These are phyloP conservation scores for Thermophis baileyi DNA, from an alignment of 2,113 vertebrate species.

Conservation along the genomic window DNA sequence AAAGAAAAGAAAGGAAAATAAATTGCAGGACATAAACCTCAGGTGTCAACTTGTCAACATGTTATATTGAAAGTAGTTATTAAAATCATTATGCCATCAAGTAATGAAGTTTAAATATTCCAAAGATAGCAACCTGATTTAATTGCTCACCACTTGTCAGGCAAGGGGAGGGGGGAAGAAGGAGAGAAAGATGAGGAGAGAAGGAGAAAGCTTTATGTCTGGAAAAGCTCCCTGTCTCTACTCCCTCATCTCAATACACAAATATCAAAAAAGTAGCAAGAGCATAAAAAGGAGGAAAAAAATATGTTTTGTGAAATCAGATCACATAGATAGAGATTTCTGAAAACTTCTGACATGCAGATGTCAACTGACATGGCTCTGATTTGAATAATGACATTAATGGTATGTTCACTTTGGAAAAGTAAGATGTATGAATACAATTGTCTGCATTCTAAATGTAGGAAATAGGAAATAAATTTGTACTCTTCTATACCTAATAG, in stretches of 20 bases:
- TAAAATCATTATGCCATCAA: constrained; percentile 76
- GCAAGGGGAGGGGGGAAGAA: constrained; percentile 48
- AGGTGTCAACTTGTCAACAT: constrained; percentile 69
- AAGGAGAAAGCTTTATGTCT: constrained; percentile 8
- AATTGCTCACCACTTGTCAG: constrained; percentile 65
- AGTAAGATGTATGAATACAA: constrained; percentile 32
- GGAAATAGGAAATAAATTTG: neutral
- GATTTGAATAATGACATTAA: constrained; percentile 3
- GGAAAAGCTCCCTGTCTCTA: constrained; percentile 27
- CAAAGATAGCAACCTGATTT: constrained; percentile 69
- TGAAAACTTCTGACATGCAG: constrained; percentile 17
- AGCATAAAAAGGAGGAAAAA: neutral
- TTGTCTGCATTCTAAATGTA: neutral
- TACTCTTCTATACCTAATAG: neutral
- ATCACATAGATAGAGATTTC: constrained; percentile 23
- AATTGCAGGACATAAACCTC: constrained; percentile 68
- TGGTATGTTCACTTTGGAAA: constrained; percentile 5
- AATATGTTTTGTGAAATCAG: constrained; percentile 29
- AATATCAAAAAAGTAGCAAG: constrained; percentile 12
- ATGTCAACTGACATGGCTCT: neutral
- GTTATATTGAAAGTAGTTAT: constrained; percentile 71
- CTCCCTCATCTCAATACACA: constrained; percentile 5
- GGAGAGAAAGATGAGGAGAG: constrained; percentile 46
- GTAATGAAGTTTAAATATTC: constrained; percentile 62
- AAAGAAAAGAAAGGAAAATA: neutral